Conservation (phyloP, 2,888 invertebrate species). For the Lordiphosa andalusiaca region DNA sequence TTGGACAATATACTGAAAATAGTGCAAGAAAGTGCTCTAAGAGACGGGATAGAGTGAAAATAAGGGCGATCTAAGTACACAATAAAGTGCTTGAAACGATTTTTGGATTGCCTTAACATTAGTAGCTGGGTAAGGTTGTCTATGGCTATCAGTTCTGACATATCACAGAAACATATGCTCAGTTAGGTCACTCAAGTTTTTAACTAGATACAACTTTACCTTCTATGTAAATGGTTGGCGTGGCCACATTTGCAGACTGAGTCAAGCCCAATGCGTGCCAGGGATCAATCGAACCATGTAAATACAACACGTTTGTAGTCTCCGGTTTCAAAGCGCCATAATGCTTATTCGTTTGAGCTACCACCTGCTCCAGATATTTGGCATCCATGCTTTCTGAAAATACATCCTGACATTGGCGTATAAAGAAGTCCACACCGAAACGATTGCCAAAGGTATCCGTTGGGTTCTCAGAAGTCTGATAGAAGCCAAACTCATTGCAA, state of each 20-base stretch:
- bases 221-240: slow-evolving; percentile 88
- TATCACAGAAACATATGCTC: too few relatives aligned
- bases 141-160: too few relatives aligned
- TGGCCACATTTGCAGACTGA: slow-evolving; percentile 81
- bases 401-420: slow-evolving; percentile 90
- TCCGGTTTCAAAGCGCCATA: slow-evolving; percentile 89
- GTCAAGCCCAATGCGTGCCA: slow-evolving; percentile 91
- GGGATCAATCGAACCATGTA: slow-evolving; percentile 94
- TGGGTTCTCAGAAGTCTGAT: slow-evolving; percentile 88
- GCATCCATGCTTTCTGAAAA: slow-evolving; percentile 87
- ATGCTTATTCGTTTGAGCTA: slow-evolving; percentile 87
- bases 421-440: slow-evolving; percentile 89
- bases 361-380: slow-evolving; percentile 83
- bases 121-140: too few relatives aligned
- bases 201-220: slow-evolving; percentile 80
- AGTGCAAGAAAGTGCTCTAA: too few relatives aligned
- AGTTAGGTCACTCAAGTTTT: too few relatives aligned
- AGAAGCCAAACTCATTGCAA: slow-evolving; percentile 97
- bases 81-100: too few relatives aligned
- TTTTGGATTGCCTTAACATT: too few relatives aligned
- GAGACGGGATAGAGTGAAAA: too few relatives aligned
- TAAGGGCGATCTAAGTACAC: too few relatives aligned
- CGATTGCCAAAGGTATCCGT: slow-evolving; percentile 85
- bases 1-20: too few relatives aligned
- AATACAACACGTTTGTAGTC: slow-evolving; percentile 88